phyloP scores from a whole-genome alignment of 1,140 invertebrate genomes.

The Ganaspis sp. region DNA sequence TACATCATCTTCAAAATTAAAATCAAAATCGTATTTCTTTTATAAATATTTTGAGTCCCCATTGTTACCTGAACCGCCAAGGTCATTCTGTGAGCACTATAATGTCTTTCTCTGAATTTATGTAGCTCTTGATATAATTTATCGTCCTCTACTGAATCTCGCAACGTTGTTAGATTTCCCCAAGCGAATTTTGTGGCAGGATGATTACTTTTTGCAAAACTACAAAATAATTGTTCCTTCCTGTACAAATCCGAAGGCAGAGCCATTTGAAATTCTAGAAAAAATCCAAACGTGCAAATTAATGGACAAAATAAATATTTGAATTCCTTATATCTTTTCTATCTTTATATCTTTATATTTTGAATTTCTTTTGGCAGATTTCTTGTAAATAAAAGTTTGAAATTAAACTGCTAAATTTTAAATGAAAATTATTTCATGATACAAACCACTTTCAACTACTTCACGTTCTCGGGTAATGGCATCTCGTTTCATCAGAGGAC shows the following conservation, averaged over 20 bases:
- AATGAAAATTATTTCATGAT: too few relatives aligned
- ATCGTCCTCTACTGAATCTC: constrained; percentile 81
- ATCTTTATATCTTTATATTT: too few relatives aligned
- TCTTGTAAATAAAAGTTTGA: constrained; percentile 32
- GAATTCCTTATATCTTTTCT: too few relatives aligned
- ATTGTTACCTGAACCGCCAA: constrained; percentile 83
- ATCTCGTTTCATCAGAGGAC: constrained; percentile 90
- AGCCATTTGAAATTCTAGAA: constrained; percentile 85
- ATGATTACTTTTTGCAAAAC: constrained; percentile 81
- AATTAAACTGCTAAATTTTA: too few relatives aligned
- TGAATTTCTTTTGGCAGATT: too few relatives aligned
- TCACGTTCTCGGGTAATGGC: constrained; percentile 94
- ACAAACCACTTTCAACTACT: constrained; percentile 90
- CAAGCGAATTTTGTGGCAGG: constrained; percentile 89
- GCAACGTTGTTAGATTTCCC: constrained; percentile 89
- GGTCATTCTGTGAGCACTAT: constrained; percentile 93
- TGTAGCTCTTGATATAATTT: constrained; percentile 82
- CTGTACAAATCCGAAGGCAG: constrained; percentile 82
- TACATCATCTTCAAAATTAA: too few relatives aligned
- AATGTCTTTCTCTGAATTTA: constrained; percentile 88
- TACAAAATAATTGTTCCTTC: constrained; percentile 85
- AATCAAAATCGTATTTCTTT: too few relatives aligned
- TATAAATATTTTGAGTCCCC: constrained; percentile 15
- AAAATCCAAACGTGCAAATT: constrained; percentile 34
- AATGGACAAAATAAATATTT: too few relatives aligned